Evolutionary conservation across 2,113 vertebrate genomes (phyloP), one percentile per base, ranked within the genome.

Genomic region (Macheiramphus alcinus): DNA sequence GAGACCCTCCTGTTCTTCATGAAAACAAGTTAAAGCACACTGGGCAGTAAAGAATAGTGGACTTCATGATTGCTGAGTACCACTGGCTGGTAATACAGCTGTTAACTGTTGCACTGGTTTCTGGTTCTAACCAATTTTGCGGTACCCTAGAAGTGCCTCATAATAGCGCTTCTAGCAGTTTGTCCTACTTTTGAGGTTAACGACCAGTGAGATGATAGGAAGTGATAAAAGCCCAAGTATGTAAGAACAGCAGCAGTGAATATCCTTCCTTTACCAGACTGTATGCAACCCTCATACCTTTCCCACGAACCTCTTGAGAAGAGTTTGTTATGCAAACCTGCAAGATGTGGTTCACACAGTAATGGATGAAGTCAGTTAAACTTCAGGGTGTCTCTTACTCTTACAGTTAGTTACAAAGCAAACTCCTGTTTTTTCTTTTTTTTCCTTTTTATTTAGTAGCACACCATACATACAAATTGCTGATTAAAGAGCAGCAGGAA

Each of bases 171-270:
- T 50, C 36, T 84, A 92, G 91, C 92, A 91, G 95, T 93, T 75
- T 98, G 98, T 95, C 97, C 97, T 97, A 97, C 92, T 97, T 98
- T 88, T 97, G 96, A 97, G 97, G 97, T 97, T 90, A 94, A 96
- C 96, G 88, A 95, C 91, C 95, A 97, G 76, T 88, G 88, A 91
- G 97, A 98, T 98, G 96, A 80, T 96, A 98, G 96, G 98, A 97
- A 97, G 96, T 95, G 98, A 98, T 98, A 98, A 98, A 85, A 47
- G 23, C 55, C 73, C 38, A 89, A 95, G 73, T 76, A 68, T 94
- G 92, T 90, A 91, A 93, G 88, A 96, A 52, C 94, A 90, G 88
- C 95, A 94, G 84, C 72, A 68, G 50, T 76, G 68, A 94, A 95
- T 96, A 97, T 97, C 96, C 96, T 97, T 95, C 96, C 95, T 97